Percentiles rank a stretch among this genome's conserved stretches.
Evolutionary conservation across 2,888 invertebrate species (phyloP).

Genomic region (Tipula vernalis): DNA sequence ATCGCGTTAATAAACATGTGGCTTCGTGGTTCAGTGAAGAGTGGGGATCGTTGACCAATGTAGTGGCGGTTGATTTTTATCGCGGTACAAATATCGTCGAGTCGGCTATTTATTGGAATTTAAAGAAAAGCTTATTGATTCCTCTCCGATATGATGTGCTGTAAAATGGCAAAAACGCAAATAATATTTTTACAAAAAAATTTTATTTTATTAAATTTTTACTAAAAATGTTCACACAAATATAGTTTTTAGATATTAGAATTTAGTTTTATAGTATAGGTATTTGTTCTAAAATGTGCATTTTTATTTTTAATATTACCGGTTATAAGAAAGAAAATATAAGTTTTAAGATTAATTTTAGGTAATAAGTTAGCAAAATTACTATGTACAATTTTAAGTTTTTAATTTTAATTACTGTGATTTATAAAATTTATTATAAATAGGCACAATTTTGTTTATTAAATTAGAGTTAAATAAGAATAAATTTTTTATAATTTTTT

Average conservation of each 20-base stretch:
- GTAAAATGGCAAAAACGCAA: background rate
- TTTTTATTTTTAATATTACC: background rate
- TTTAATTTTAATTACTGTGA: background rate
- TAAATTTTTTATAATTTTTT: background rate
- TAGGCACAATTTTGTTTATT: background rate
- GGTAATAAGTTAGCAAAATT: background rate
- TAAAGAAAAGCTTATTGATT: conserved; percentile 20
- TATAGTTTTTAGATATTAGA: background rate
- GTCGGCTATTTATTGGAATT: conserved; percentile 30
- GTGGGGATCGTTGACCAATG: conserved; percentile 42
- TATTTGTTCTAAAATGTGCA: background rate
- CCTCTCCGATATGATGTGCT: background rate
- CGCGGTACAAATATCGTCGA: conserved; percentile 46
- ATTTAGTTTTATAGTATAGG: background rate
- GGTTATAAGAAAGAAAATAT: background rate
- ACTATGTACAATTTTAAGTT: background rate
- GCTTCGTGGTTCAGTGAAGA: conserved; percentile 40
- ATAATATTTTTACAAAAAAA: background rate
- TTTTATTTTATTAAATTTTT: background rate
- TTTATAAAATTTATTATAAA: conserved; percentile 4
- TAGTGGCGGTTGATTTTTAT: conserved; percentile 50
- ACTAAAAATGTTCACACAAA: background rate
- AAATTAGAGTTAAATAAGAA: background rate
- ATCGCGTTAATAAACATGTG: conserved; percentile 46
- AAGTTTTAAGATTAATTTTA: background rate